Conservation (phyloP, 2,113 vertebrate genomes). For the Saguinus imperator region DNA sequence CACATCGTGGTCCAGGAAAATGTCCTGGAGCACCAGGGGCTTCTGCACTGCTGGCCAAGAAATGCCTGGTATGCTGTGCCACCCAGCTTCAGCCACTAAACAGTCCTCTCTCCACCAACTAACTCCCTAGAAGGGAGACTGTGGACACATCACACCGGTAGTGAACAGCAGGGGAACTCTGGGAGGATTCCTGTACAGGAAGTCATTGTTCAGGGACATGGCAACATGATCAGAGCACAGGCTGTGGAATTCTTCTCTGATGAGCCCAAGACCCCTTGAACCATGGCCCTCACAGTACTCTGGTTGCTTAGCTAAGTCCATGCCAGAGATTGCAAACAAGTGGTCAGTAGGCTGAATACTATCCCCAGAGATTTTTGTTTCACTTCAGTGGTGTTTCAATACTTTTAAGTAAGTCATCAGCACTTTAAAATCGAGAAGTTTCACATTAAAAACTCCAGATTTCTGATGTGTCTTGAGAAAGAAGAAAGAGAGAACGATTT, state of each 20-base stretch:
- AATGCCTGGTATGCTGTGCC: constrained; percentile 52
- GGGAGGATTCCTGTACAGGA: constrained; percentile 1
- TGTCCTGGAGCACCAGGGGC: constrained; percentile 61
- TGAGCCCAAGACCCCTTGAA: not conserved
- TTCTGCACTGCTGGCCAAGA: constrained; percentile 57
- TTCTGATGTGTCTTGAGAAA: not conserved
- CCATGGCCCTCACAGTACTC: too few relatives aligned
- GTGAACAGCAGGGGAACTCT: not conserved
- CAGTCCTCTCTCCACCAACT: not conserved
- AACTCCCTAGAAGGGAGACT: constrained; percentile 40
- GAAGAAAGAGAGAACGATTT: not conserved
- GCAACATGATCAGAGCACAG: not conserved
- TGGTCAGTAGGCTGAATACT: not conserved
- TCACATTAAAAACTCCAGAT: constrained; percentile 13
- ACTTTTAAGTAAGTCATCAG: not conserved
- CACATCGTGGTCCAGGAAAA: constrained; percentile 65
- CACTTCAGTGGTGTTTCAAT: not conserved
- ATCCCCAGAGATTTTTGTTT: not conserved
- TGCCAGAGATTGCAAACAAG: not conserved
- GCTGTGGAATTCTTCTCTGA: not conserved
- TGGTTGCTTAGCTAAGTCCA: not conserved
- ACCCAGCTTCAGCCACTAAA: constrained; percentile 19
- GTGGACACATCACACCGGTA: not conserved
- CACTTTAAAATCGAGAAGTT: not conserved
- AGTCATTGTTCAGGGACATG: not conserved